These are phyloP conservation scores for Anas bernieri DNA, from an alignment of 2,797 vertebrate species.

Conservation along the genomic window DNA sequence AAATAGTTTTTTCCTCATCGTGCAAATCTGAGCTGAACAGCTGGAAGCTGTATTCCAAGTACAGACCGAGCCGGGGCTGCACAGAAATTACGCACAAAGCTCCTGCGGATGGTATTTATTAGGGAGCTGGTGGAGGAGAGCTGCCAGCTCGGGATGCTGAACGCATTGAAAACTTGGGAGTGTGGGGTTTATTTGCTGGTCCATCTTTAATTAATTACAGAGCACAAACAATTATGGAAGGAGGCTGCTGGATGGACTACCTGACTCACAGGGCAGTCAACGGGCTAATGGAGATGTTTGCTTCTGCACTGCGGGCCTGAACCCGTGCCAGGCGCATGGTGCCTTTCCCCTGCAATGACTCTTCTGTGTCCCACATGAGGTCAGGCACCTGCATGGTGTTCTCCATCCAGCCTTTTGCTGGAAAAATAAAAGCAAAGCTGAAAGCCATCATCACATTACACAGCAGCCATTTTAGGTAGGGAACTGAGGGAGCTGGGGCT, in stretches of 20 bases:
- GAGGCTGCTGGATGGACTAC: not conserved
- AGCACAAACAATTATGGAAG: not conserved
- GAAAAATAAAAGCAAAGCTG: not conserved
- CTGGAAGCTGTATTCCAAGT: constrained; percentile 69
- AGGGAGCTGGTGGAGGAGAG: constrained; percentile 4
- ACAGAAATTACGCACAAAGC: constrained; percentile 65
- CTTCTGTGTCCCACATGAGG: fast-evolving
- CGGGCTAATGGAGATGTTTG: not conserved
- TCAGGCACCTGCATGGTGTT: not conserved
- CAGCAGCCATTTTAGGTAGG: not conserved
- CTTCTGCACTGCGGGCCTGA: not conserved
- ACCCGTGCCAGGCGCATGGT: not conserved
- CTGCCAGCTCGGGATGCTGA: constrained; percentile 14
- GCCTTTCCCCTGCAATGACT: not conserved
- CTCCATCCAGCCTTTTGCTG: not conserved
- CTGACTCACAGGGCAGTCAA: not conserved
- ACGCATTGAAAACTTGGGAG: not conserved
- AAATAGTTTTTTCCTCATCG: constrained; percentile 63
- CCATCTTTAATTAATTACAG: constrained; percentile 33
- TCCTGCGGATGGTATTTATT: constrained; percentile 58
- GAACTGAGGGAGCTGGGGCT: not conserved
- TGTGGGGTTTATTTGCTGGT: not conserved
- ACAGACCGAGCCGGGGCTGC: constrained; percentile 48
- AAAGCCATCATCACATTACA: not conserved
- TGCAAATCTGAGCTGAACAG: constrained; percentile 70